Conservation (phyloP, 2,888 invertebrate genomes). For the Leptothorax acervorum region DNA sequence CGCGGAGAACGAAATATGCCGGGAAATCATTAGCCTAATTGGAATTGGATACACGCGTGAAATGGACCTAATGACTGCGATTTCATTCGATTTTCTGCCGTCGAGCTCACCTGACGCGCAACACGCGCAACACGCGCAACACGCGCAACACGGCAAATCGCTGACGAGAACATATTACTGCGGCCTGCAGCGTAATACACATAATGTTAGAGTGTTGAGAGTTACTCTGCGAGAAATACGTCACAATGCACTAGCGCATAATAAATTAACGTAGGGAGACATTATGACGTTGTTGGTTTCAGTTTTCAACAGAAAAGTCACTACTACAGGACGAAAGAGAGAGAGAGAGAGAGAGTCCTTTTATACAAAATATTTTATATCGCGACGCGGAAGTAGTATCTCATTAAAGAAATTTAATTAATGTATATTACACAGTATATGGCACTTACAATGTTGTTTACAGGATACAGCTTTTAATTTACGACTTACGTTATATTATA, state of each 20-base stretch:
- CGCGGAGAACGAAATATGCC: conserved; percentile 20
- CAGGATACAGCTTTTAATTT: conserved; percentile 3
- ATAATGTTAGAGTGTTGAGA: conserved; percentile 22
- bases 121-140: conserved; percentile 7
- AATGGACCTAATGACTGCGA: conserved; percentile 62
- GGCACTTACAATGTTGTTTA: background rate
- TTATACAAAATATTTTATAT: background rate
- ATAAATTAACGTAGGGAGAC: conserved; percentile 18
- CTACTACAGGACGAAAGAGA: background rate
- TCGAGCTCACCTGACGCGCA: background rate
- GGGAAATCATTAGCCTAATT: conserved; percentile 70
- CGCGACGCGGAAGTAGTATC: background rate
- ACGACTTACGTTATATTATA: background rate
- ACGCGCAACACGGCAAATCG: conserved; percentile 22
- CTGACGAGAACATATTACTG: conserved; percentile 25
- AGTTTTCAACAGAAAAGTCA: background rate
- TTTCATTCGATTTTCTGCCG: conserved; percentile 43
- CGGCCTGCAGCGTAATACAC: conserved; percentile 17
- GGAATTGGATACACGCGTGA: conserved; percentile 63
- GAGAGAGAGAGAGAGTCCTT: background rate
- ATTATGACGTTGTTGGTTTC: conserved; percentile 10
- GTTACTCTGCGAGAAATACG: background rate
- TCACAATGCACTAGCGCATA: conserved; percentile 26
- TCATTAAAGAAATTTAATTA: background rate
- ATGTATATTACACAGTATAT: background rate